These are phyloP conservation scores for Eutolmus rufibarbis DNA, from an alignment of 2,888 invertebrate species.

Conservation along the genomic window DNA sequence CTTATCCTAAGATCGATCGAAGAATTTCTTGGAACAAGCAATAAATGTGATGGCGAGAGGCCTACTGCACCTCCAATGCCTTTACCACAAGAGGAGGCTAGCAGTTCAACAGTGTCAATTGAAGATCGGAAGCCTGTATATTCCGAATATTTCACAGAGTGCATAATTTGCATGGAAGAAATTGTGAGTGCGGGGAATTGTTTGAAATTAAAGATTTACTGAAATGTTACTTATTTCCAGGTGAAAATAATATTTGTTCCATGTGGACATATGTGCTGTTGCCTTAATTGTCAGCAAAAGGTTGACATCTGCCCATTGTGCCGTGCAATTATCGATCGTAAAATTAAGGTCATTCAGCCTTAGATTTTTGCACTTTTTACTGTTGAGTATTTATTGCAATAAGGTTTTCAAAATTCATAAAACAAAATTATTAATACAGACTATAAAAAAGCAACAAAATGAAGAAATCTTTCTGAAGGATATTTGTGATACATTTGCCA, in stretches of 20 bases:
- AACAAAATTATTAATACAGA: conserved; percentile 16
- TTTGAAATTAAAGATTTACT: neutral
- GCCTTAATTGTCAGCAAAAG: conserved; percentile 70
- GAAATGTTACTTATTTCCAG: conserved; percentile 63
- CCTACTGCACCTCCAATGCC: conserved; percentile 54
- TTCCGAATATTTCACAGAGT: conserved; percentile 68
- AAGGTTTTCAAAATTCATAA: conserved; percentile 27
- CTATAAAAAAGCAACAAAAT: neutral
- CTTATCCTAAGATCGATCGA: conserved; percentile 71
- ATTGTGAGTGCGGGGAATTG: conserved; percentile 64
- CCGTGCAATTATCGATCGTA: conserved; percentile 73
- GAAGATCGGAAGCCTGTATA: neutral
- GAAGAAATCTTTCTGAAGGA: conserved; percentile 24
- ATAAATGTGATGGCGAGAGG: conserved; percentile 41
- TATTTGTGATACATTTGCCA: conserved; percentile 41
- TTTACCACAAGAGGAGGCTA: conserved; percentile 48
- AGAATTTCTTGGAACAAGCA: conserved; percentile 64
- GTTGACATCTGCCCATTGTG: conserved; percentile 80
- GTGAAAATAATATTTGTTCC: conserved; percentile 83
- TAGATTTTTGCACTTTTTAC: conserved; percentile 40
- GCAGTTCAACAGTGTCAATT: neutral
- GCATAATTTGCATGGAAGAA: conserved; percentile 83
- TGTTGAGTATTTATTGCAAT: conserved; percentile 37
- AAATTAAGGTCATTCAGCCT: conserved; percentile 69
- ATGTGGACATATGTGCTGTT: conserved; percentile 88